Percentiles rank a stretch among this genome's conserved stretches.
phyloP scores from a whole-genome alignment of 2,888 invertebrate genomes.

The Drosophila recens region DNA sequence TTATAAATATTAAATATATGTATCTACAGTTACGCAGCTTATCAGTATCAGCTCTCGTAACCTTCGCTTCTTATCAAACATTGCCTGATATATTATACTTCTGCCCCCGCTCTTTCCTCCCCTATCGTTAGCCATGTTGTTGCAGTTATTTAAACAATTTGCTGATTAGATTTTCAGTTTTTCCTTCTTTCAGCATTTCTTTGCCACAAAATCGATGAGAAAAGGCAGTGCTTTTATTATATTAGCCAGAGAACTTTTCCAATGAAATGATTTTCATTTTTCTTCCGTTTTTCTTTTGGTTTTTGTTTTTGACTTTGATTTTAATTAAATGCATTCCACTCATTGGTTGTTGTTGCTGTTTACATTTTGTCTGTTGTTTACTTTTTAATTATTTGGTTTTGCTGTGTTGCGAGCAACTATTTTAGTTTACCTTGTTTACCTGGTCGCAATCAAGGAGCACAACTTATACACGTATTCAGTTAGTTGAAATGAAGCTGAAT shows the following conservation, averaged over 20 bases:
- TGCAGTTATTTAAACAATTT: conserved; percentile 78
- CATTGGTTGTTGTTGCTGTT: conserved; percentile 27
- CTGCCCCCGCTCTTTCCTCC: not conserved
- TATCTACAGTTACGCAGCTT: conserved; percentile 35
- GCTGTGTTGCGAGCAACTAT: conserved; percentile 12
- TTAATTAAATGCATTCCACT: conserved; percentile 59
- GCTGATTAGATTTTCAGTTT: conserved; percentile 73
- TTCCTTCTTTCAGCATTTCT: conserved; percentile 13
- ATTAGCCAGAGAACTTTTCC: conserved; percentile 2
- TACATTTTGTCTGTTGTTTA: conserved; percentile 23
- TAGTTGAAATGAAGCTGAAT: conserved; percentile 2
- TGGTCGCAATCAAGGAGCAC: conserved; percentile 28
- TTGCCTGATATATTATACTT: conserved; percentile 34
- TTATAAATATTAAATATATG: conserved; percentile 3
- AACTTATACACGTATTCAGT: not conserved
- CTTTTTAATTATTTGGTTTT: conserved; percentile 36
- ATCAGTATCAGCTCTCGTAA: conserved; percentile 37
- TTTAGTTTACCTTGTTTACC: conserved; percentile 34
- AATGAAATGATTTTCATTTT: conserved; percentile 36
- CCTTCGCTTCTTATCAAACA: conserved; percentile 45
- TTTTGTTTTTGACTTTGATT: conserved; percentile 20
- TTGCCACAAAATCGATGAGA: conserved; percentile 9
- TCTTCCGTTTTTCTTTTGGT: conserved; percentile 15
- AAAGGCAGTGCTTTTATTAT: conserved; percentile 9
- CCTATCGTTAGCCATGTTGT: conserved; percentile 37